Conservation (phyloP, 1,140 invertebrate genomes). For the Macrosteles quadrilineatus region DNA sequence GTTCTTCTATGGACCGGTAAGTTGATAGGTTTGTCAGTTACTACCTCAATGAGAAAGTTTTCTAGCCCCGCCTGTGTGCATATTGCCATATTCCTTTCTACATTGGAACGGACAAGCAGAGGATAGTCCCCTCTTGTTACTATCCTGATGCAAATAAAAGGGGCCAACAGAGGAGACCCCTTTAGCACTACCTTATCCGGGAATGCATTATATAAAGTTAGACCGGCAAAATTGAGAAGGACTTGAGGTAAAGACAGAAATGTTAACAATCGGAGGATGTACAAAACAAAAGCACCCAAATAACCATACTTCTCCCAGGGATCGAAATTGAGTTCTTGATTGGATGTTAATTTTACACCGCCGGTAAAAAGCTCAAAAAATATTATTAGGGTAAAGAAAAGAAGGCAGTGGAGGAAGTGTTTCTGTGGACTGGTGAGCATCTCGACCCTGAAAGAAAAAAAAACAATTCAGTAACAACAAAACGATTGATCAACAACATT, state of each 20-base stretch:
- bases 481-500: not conserved
- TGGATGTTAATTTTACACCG: slow-evolving; percentile 67
- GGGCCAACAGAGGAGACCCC: slow-evolving; percentile 85
- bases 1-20: slow-evolving; percentile 70
- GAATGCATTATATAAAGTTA: slow-evolving; percentile 93
- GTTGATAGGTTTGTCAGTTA: slow-evolving; percentile 87
- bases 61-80: slow-evolving; percentile 89
- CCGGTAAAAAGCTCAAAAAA: slow-evolving; percentile 78
- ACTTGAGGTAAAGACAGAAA: slow-evolving; percentile 88
- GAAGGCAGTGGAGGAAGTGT: slow-evolving; percentile 75
- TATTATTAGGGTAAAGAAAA: slow-evolving; percentile 73
- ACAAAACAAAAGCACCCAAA: slow-evolving; percentile 67
- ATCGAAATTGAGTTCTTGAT: slow-evolving; percentile 65
- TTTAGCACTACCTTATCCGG: slow-evolving; percentile 90
- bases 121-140: slow-evolving; percentile 96
- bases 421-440: slow-evolving; percentile 68
- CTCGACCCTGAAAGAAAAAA: slow-evolving; percentile 30
- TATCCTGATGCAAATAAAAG: slow-evolving; percentile 93
- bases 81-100: slow-evolving; percentile 84
- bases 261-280: slow-evolving; percentile 77
- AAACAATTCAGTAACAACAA: not conserved
- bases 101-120: slow-evolving; percentile 86
- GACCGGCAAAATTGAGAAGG: slow-evolving; percentile 87
- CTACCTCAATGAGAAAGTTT: slow-evolving; percentile 97
- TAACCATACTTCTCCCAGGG: slow-evolving; percentile 80